phyloP scores from a whole-genome alignment of 2,888 invertebrate species.

The Synanthedon tipuliformis region DNA sequence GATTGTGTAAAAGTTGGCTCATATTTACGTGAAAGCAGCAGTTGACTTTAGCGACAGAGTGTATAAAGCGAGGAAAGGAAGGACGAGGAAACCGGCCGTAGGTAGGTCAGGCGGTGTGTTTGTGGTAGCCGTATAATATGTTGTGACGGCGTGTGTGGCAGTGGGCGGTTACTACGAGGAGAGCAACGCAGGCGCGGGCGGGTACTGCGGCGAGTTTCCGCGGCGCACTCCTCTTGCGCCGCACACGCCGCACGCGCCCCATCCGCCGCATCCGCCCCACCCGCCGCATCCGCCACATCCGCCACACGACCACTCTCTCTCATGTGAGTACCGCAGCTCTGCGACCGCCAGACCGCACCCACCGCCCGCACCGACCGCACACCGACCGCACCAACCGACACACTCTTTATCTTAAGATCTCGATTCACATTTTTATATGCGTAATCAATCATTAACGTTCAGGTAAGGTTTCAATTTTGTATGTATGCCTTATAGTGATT shows the following conservation, averaged over 20 bases:
- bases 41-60: slow-evolving; percentile 3
- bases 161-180: slow-evolving; percentile 67
- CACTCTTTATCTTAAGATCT: too few relatives aligned
- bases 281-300: slow-evolving; percentile 15
- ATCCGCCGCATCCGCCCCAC: slow-evolving; percentile 15
- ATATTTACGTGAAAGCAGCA: slow-evolving; percentile 5
- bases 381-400: background rate
- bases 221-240: slow-evolving; percentile 15
- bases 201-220: slow-evolving; percentile 52
- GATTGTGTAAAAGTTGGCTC: too few relatives aligned
- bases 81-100: slow-evolving; percentile 12
- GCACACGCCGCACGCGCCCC: slow-evolving; percentile 15
- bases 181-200: slow-evolving; percentile 32
- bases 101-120: slow-evolving; percentile 37
- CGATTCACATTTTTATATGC: too few relatives aligned
- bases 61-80: slow-evolving; percentile 2
- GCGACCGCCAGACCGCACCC: slow-evolving; percentile 3
- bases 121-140: slow-evolving; percentile 18
- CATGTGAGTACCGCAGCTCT: slow-evolving; percentile 40
- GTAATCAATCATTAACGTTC: background rate
- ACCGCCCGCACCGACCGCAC: background rate
- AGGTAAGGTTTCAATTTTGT: background rate
- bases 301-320: slow-evolving; percentile 37
- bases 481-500: background rate
- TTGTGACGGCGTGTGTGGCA: slow-evolving; percentile 57